phyloP scores from a whole-genome alignment of 2,888 invertebrate genomes.

The Acronicta alni region DNA sequence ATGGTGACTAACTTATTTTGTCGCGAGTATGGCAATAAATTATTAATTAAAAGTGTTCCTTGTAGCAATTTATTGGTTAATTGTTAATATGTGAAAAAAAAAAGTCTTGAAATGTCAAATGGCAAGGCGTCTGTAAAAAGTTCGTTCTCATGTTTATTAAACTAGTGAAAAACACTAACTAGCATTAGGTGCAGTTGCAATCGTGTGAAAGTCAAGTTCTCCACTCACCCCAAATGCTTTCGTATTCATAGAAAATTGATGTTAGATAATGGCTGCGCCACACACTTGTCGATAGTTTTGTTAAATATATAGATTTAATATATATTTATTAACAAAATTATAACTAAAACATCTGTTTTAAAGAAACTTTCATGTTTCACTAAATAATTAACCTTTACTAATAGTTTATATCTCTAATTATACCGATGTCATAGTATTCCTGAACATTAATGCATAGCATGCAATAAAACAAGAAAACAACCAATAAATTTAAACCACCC shows the following conservation, averaged over 20 bases:
- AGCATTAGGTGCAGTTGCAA: slow-evolving; percentile 67
- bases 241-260: slow-evolving; percentile 77
- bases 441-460: slow-evolving; percentile 8
- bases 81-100: slow-evolving; percentile 56
- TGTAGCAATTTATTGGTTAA: slow-evolving; percentile 55
- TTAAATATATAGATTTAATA: slow-evolving; percentile 49
- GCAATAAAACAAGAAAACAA: slow-evolving; percentile 27
- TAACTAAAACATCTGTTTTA: too few relatives aligned
- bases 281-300: slow-evolving; percentile 54
- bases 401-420: background rate
- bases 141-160: slow-evolving; percentile 54
- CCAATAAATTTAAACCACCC: slow-evolving; percentile 26
- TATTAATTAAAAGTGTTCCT: slow-evolving; percentile 55
- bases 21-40: slow-evolving; percentile 62
- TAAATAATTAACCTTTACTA: too few relatives aligned
- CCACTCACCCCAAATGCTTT: slow-evolving; percentile 80
- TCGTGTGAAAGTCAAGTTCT: slow-evolving; percentile 84
- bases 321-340: background rate
- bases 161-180: slow-evolving; percentile 50
- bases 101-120: slow-evolving; percentile 67
- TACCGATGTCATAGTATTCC: background rate
- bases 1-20: slow-evolving; percentile 54
- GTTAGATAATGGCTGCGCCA: slow-evolving; percentile 66
- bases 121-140: slow-evolving; percentile 56
- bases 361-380: too few relatives aligned